Evolutionary conservation across 2,797 vertebrate species (phyloP), one percentile per base, ranked within the genome.

Genomic region (Dipus sagitta): DNA sequence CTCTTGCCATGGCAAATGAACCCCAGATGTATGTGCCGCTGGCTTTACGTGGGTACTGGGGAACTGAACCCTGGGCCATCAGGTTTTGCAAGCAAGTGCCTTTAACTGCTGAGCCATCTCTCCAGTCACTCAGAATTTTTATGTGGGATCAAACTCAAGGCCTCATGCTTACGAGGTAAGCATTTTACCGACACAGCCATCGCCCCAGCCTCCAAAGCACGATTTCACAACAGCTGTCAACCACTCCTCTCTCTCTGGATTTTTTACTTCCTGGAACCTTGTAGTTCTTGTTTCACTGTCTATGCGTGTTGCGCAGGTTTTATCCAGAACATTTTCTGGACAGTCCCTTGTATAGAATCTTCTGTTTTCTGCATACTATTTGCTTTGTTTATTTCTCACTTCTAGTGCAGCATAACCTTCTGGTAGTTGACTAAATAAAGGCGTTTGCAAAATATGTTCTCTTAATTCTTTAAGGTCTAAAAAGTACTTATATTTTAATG

Each of bases 391-490:
- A 26, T 12, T 74, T 79, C 24, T 74, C 28, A 54, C 12, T 74
- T 85, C 67, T 67, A 9, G 83, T 76, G 28, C 67, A 88, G 26
- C 6, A 21, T 32, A 65, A 68, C 74, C 47, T 81, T 81, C 8
- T 83, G 32, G 30, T 76, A 71, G 68, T 10, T 60, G 62, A 23
- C 10, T 80, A 76, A 72, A 42, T 67, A 32, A 71, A 91, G 60
- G 11, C 13, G 14, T 52, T 30, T 89, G 75, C 24, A 71, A 54
- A 82, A n/a, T 12, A 62, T 76, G 8, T 77, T 91, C 91, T 78
- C 60, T 70, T 42, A 92, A 93, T 90, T 70, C 30, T 93, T 88
- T 10, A 17, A 15, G 24, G n/a, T 65, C 30, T 74, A 42, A 76
- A 92, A 72, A 15, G 52, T 4, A 34, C 9, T 52, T 83, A 30